phyloP scores from a whole-genome alignment of 2,113 vertebrate species.

The Typhlomys cinereus region DNA sequence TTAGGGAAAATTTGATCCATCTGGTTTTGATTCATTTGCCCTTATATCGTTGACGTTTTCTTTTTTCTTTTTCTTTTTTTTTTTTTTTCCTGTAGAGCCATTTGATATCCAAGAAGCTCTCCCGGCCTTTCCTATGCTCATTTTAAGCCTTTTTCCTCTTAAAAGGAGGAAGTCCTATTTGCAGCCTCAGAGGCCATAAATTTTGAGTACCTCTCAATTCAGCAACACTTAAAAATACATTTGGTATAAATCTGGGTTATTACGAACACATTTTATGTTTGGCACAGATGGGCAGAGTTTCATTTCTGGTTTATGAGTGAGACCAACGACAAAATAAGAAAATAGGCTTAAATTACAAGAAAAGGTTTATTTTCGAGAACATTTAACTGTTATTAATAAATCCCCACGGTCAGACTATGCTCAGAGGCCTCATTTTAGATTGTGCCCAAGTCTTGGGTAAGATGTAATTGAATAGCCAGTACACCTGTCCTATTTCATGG shows the following conservation, averaged over 20 bases:
- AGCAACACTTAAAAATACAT: conserved; percentile 72
- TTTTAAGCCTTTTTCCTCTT: conserved; percentile 67
- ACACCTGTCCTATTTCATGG: conserved; percentile 63
- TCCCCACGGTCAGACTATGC: conserved; percentile 5
- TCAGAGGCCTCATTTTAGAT: conserved; percentile 38
- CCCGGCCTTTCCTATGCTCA: conserved; percentile 61
- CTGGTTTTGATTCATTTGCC: conserved; percentile 82
- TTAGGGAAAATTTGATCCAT: conserved; percentile 81
- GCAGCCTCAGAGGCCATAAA: conserved; percentile 72
- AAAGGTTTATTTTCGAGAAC: conserved; percentile 49
- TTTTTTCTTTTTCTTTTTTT: conserved; percentile 61
- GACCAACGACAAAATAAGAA: conserved; percentile 75
- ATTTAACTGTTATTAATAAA: conserved; percentile 73
- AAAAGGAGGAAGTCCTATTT: conserved; percentile 76
- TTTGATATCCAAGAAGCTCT: conserved; percentile 80
- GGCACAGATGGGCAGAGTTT: conserved; percentile 66
- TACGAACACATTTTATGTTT: conserved; percentile 71
- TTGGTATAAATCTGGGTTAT: conserved; percentile 77
- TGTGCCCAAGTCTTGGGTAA: conserved; percentile 57
- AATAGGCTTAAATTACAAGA: conserved; percentile 66
- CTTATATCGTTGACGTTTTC: conserved; percentile 74
- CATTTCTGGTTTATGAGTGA: conserved; percentile 68
- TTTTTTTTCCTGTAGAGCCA: conserved; percentile 32
- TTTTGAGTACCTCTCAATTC: conserved; percentile 65
- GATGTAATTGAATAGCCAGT: conserved; percentile 65